Evolutionary conservation across 2,797 vertebrate species (phyloP), one percentile per base, ranked within the genome.

Genomic region (Melanotaenia maccullochi): DNA sequence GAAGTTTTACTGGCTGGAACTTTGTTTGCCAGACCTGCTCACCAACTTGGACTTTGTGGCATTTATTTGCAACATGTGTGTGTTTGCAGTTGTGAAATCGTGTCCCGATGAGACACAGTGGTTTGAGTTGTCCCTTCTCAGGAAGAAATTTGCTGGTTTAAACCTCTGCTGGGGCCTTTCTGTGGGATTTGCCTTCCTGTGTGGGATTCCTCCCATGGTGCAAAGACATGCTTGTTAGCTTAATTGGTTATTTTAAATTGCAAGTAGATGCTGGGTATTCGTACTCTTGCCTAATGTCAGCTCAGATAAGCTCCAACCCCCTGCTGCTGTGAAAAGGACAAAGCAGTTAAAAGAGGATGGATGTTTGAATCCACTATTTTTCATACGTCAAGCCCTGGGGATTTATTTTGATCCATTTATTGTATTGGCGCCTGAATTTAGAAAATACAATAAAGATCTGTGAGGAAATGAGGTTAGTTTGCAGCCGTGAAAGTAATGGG

Each of bases 361-460:
- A 11, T 1, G 9, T 72, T 71, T 22, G 49, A 55, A 68, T 62
- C 61, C 47, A 49, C 57, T 22, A 33, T 35, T 24, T 62, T 60
- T 63, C 60, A 59, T 51, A 65, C 40, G 59, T 59, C 28, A 59
- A 73, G 44, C 40, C 42, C 9, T 36, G n/a, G 58, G 35, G 73
- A 33, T 58, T 64, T 3, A 38, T 61, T 67, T 14, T 8, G n/a
- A 65, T 60, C 62, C 36, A 73, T 18, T 65, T 44, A 64, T 40
- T 73, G 44, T 24, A 64, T 38, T 18, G 13, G 13, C 49, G 18
- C 22, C 35, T 14, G 32, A 51, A 38, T 71, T 74, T 57, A 24
- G 44, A 42, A 3, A 52, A 14, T 33, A 20, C 4, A 8, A 52
- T 62, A 47, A n/a, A 30, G 79, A 87, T 82, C 66, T 20, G 47